Base-by-base conservation (phyloP, 2,888 invertebrate genomes). In the Drepana falcataria region DNA sequence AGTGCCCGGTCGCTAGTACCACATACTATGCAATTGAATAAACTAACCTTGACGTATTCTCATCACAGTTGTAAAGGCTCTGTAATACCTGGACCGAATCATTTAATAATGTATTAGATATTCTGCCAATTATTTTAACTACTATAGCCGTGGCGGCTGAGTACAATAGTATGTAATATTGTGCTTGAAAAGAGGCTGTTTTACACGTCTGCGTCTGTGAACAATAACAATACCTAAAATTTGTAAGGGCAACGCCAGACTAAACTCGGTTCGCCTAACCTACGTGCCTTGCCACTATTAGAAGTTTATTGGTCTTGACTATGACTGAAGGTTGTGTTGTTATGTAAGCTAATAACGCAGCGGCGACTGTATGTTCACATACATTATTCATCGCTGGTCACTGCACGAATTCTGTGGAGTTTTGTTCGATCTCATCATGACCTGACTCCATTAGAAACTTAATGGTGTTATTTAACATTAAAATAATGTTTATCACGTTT, bases 341-440 rank as follows among this genome's bases (percentile, higher is more conserved):
- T 88, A 87, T 86, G 85, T 87, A 86, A 88, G 78, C 83, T 83
- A 80, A 85, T 83, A 86, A 78, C 83, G 80, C 78, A 77, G 77
- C 63, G 73, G 66, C 65, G 64, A 62, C 60, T 41, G 69, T 68
- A 72, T 21, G 21, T 21, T 21, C 65, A 68, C 66, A 85, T 86
- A 80, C 75, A 86, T 87, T 74, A 87, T 87, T 83, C 85, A 87
- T 81, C 70, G 69, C 67, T 75, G 79, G 79, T 79, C 77, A 76
- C 66, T 75, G 78, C 76, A 80, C 78, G 81, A 78, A 75, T 77
- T 79, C 61, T 68, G 71, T 69, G 67, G 63, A 71, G 66, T 63
- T 21, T 60, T 61, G 63, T 65, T 67, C 66, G 59, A 63, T 52
- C 61, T 61, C 59, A 65, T 57, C 58, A 54, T 60, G 61, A 60